Evolutionary conservation across 2,888 invertebrate genomes (phyloP), one percentile per base, ranked within the genome.

Genomic region (Andrena bucephala): DNA sequence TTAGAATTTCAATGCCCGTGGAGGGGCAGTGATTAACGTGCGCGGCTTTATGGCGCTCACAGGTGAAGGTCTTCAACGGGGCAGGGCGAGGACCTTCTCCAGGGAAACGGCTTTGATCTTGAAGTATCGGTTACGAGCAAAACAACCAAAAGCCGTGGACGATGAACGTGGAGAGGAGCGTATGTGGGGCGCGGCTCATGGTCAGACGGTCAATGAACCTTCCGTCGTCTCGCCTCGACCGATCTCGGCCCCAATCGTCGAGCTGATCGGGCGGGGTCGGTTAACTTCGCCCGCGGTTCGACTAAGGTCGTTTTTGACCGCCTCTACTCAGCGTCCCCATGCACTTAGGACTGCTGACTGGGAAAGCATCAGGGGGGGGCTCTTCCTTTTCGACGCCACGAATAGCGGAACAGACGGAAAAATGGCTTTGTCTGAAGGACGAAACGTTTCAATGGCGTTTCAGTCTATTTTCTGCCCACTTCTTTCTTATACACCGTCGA

Each of bases 171-270:
- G 79, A 87, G 86, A 82, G 85, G 72, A 85, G 84, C 84, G 85
- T 91, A 93, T 93, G 92, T 92, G 92, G 93, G 94, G 93, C 93
- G 93, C 93, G 93, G 93, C 93, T 93, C 94, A 93, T 93, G 94
- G 94, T 94, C 93, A 94, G 93, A 93, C 93, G 93, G 94, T 93
- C 94, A 92, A 92, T 91, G 94, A 94, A 91, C 94, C 90, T 89
- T 85, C 83, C 83, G 82, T 87, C 86, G 86, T 86, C 87, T 83
- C 84, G 80, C 80, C 86, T 85, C 87, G 84, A 84, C 81, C 87
- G 84, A 84, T 85, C 88, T 76, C 88, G 85, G 76, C 77, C 84
- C 77, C 77, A 77, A 81, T 85, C 84, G 87, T 85, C 82, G 63
- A 68, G 76, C 69, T 66, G 84, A 76, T 86, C 87, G 89, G 87